Evolutionary conservation across 2,113 vertebrate genomes (phyloP).

Genomic region (Sceloporus undulatus): DNA sequence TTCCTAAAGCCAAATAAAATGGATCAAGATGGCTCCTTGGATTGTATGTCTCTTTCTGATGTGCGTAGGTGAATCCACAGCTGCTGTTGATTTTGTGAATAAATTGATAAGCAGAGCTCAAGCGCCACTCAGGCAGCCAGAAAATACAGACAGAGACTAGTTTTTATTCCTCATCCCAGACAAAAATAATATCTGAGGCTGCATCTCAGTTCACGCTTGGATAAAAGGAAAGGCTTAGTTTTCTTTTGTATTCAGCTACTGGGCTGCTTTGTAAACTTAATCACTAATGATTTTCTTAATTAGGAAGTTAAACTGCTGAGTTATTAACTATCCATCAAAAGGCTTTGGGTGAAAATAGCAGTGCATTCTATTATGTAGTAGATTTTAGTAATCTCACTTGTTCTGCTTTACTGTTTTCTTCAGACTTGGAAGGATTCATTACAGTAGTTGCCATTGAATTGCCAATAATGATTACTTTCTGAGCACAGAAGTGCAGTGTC

Average conservation of each 20-base stretch:
- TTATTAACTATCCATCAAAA: background rate
- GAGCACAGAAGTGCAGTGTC: too few species aligned
- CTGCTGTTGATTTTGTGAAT: conserved; percentile 48
- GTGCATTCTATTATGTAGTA: background rate
- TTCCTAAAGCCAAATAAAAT: conserved; percentile 57
- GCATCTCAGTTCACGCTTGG: background rate
- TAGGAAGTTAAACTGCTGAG: background rate
- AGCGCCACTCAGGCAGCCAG: conserved; percentile 31
- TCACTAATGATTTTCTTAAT: background rate
- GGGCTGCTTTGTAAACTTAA: background rate
- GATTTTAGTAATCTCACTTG: background rate
- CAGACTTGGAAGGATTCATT: conserved; percentile 1
- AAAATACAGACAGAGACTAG: conserved; percentile 20
- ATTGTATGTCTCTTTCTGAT: conserved; percentile 32
- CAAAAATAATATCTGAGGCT: background rate
- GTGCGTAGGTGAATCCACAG: conserved; percentile 54
- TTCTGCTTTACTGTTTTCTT: background rate
- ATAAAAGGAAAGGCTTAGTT: background rate
- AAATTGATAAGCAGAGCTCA: conserved; percentile 1
- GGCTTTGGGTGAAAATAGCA: background rate
- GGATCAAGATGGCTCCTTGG: conserved; percentile 38
- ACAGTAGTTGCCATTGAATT: conserved; percentile 10
- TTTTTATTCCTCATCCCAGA: conserved; percentile 25
- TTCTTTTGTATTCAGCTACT: background rate
- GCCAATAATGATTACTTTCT: too few species aligned